phyloP scores from a whole-genome alignment of 2,113 vertebrate genomes.

The Oriolus oriolus region DNA sequence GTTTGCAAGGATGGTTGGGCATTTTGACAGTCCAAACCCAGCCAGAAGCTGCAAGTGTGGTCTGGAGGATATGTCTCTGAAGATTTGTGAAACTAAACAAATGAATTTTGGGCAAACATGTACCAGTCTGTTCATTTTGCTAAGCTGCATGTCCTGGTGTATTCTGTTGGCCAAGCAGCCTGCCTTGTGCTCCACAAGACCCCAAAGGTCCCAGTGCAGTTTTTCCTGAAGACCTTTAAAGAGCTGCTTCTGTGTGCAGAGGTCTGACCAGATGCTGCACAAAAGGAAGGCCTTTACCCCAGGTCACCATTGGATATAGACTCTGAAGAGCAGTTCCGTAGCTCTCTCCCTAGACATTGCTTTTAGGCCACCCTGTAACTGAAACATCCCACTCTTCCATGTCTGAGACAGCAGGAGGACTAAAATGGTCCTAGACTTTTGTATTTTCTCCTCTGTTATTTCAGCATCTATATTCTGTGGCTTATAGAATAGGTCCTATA shows the following conservation, averaged over 20 bases:
- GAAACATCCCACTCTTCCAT: not conserved
- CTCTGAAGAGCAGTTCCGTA: not conserved
- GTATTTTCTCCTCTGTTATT: not conserved
- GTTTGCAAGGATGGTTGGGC: not conserved
- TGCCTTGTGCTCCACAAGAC: not conserved
- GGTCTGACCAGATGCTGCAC: not conserved
- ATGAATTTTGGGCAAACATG: not conserved
- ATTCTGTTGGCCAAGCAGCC: not conserved
- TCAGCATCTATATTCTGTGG: not conserved
- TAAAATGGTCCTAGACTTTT: not conserved
- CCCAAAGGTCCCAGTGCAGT: not conserved
- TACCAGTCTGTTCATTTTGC: not conserved
- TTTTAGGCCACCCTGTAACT: not conserved
- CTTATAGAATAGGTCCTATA: accelerated
- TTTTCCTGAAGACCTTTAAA: not conserved
- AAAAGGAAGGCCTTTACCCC: not conserved
- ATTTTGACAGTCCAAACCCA: not conserved
- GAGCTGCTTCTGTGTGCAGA: not conserved
- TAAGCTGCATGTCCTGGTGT: not conserved
- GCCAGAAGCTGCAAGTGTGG: conserved; percentile 1
- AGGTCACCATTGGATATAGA: not conserved
- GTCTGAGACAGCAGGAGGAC: not conserved
- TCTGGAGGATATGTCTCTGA: not conserved
- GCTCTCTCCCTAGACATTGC: not conserved
- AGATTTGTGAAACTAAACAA: not conserved